Conservation (phyloP, 2,113 vertebrate genomes). For the Manacus vitellinus region DNA sequence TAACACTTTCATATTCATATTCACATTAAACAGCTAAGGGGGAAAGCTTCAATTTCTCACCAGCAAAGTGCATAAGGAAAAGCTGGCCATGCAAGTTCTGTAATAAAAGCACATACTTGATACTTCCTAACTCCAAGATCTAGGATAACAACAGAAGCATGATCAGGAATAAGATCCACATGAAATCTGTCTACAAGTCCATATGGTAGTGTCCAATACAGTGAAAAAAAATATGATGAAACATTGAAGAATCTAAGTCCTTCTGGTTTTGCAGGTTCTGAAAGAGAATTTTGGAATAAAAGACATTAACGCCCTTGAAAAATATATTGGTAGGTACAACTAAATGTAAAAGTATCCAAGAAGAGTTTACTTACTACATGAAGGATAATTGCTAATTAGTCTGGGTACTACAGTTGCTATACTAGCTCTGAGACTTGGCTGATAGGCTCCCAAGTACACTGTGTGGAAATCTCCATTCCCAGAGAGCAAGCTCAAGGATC, state of each 20-base stretch:
- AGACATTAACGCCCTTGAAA: not conserved
- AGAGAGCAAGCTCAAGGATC: not conserved
- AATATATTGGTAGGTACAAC: not conserved
- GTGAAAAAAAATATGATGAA: constrained; percentile 76
- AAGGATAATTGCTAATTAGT: not conserved
- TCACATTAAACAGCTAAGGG: constrained; percentile 8
- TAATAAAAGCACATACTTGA: constrained; percentile 82
- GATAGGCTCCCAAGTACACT: not conserved
- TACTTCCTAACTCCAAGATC: constrained; percentile 76
- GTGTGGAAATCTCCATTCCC: fast-evolving
- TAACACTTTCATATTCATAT: constrained; percentile 1
- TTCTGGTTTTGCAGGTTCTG: constrained; percentile 79
- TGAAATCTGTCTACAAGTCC: constrained; percentile 79
- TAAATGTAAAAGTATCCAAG: not conserved
- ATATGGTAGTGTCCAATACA: constrained; percentile 74
- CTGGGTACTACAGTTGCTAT: not conserved
- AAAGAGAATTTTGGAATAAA: not conserved
- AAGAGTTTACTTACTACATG: not conserved
- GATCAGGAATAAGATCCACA: constrained; percentile 77
- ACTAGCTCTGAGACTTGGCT: not conserved
- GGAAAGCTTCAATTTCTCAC: constrained; percentile 27
- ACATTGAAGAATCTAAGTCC: constrained; percentile 69
- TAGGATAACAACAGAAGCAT: constrained; percentile 78
- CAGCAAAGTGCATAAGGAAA: constrained; percentile 48
- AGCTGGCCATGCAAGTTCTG: not conserved